Base-by-base conservation (phyloP, 2,888 invertebrate species). In the Clepsis dumicolana region DNA sequence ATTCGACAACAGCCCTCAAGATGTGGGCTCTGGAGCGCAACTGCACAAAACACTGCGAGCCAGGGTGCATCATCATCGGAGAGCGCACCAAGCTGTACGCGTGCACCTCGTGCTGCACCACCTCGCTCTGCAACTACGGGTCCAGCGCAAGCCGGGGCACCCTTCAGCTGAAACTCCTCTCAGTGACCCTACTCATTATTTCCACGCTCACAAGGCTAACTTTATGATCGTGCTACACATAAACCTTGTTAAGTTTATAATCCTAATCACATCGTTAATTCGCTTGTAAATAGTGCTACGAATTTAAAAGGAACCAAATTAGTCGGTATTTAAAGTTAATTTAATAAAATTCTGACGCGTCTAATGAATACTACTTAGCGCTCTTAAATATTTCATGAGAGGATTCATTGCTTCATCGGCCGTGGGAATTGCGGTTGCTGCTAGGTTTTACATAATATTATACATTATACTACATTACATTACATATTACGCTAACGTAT, bases 11-110 rank as follows among this genome's bases (percentile, higher is more conserved):
- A 0, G 92, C 90, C 60, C 82, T 90, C 41, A 96, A 96, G 83
- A 95, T 97, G 94, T 98, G 98, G 97, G 96, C 97, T 0, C 82
- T 98, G 67, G 97, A 97, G 84, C 94, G 98, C 12, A 96, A 97
- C 83, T 98, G 98, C 83, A 95, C 97, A 0, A 96, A 96, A 77
- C 96, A 95, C 79, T 98, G 98, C 87, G 97, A 98, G 76, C 95
- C 97, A 0, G 98, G 97, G 12, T 98, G 98, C 88, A 97, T 98
- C 79, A 95, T 98, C 60, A 97, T 98, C 74, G 98, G 98, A 0
- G 98, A 98, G 84, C 92, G 98, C 59, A 98, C 97, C 4, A 98
- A 98, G 82, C 90, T 98, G 0, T 97, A 97, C 87, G 97, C 97
- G 14, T 98, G 98, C 86, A 97, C 97, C 0, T 96, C 97, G 0